Evolutionary conservation across 2,113 vertebrate species (phyloP).

Genomic region (Camelus bactrianus): DNA sequence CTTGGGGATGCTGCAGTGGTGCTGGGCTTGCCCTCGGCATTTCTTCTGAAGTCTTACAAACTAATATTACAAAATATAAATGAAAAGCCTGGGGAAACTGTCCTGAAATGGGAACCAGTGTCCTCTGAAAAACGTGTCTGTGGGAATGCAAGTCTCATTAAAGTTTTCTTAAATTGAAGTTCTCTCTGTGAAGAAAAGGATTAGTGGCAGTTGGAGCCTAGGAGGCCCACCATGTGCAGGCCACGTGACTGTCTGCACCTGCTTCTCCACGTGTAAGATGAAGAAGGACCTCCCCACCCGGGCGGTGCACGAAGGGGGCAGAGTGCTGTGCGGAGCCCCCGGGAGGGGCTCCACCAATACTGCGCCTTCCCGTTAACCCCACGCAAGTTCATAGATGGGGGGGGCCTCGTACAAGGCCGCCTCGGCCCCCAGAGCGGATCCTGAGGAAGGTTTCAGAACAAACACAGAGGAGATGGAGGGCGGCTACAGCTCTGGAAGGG

Average conservation of each 20-base stretch:
- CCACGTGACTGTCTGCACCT: no score
- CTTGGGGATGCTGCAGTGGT: not conserved
- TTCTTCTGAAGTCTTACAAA: not conserved
- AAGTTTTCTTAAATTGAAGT: not conserved
- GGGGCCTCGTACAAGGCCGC: not conserved
- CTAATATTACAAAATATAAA: not conserved
- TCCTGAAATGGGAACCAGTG: not conserved
- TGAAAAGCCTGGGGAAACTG: not conserved
- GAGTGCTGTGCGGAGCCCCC: not conserved
- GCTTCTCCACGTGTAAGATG: no score
- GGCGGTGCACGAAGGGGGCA: not conserved
- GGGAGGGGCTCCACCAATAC: not conserved
- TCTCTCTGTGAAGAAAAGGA: not conserved
- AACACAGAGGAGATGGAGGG: no score
- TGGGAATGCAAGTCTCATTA: not conserved
- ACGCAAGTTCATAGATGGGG: fast-evolving
- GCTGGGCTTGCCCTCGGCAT: not conserved
- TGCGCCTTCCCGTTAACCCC: no score
- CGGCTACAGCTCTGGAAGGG: fast-evolving
- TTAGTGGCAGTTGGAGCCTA: not conserved
- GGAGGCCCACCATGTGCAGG: fast-evolving
- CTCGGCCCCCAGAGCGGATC: fast-evolving
- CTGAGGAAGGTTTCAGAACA: not conserved
- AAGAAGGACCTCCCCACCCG: not conserved
- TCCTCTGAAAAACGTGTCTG: not conserved